phyloP scores from a whole-genome alignment of 2,888 invertebrate genomes.

The Erannis defoliaria region DNA sequence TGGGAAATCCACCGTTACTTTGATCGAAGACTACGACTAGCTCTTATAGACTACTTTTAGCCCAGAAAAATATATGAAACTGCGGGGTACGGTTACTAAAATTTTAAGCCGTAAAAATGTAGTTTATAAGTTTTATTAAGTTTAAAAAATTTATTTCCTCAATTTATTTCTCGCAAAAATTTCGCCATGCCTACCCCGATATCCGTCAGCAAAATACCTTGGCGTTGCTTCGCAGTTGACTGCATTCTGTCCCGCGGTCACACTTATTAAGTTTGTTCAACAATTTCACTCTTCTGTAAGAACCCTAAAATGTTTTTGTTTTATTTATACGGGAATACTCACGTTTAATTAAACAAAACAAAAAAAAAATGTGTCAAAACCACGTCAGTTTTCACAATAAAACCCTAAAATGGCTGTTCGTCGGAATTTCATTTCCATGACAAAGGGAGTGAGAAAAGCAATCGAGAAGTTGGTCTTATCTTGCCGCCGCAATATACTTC shows the following conservation, averaged over 20 bases:
- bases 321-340: too few relatives aligned
- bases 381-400: too few relatives aligned
- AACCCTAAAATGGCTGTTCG: conserved; percentile 51
- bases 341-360: too few relatives aligned
- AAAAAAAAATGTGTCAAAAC: too few relatives aligned
- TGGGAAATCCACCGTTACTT: too few relatives aligned
- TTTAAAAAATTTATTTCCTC: not conserved
- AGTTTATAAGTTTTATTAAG: too few relatives aligned
- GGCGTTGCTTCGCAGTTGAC: conserved; percentile 30
- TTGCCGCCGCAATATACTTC: conserved; percentile 21
- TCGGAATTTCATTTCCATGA: conserved; percentile 56
- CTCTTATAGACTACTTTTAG: too few relatives aligned
- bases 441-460: conserved; percentile 50
- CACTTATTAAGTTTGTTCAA: conserved; percentile 45
- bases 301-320: conserved; percentile 52
- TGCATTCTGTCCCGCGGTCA: conserved; percentile 40
- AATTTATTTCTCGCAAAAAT: conserved; percentile 1
- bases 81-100: too few relatives aligned
- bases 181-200: not conserved
- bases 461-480: conserved; percentile 33
- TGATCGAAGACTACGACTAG: too few relatives aligned
- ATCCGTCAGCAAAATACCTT: conserved; percentile 23
- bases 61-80: too few relatives aligned
- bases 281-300: conserved; percentile 42
- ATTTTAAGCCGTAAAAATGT: not conserved